Evolutionary conservation across 2,888 invertebrate species (phyloP).

Genomic region (Drosophila parthenogenetica): DNA sequence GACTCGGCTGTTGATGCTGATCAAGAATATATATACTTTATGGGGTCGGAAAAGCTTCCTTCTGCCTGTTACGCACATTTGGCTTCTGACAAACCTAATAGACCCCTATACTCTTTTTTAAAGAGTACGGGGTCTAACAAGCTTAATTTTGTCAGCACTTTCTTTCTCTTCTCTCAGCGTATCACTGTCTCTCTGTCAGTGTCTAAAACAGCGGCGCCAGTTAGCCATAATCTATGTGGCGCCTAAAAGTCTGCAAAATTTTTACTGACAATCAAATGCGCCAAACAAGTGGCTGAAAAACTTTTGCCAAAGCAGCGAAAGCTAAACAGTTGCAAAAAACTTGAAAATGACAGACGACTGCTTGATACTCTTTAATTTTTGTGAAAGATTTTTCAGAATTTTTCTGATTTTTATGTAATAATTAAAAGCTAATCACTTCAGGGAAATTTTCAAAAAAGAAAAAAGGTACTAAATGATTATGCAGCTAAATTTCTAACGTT

Average conservation of each 20-base stretch:
- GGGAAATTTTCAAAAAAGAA: no score
- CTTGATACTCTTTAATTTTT: constrained; percentile 11
- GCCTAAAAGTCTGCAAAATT: constrained; percentile 82
- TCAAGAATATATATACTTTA: no score
- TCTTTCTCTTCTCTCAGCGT: background rate
- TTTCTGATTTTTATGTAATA: no score
- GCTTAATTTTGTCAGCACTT: constrained; percentile 18
- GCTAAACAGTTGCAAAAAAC: constrained; percentile 21
- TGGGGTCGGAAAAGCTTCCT: no score
- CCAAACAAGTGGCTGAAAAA: constrained; percentile 63
- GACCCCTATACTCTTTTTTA: no score
- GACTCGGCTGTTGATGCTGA: no score
- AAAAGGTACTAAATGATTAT: no score
- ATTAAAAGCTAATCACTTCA: no score
- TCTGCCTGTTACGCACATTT: no score
- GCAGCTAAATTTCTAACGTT: background rate
- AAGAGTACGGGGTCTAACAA: no score
- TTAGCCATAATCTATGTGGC: constrained; percentile 80
- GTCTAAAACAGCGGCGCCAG: constrained; percentile 73
- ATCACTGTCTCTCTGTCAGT: constrained; percentile 7
- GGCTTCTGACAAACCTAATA: no score
- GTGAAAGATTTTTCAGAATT: no score
- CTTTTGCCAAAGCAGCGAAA: constrained; percentile 51
- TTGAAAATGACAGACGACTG: constrained; percentile 8
- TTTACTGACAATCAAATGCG: constrained; percentile 75